phyloP scores from a whole-genome alignment of 2,113 vertebrate species.

The Thalassarche chlororhynchos region DNA sequence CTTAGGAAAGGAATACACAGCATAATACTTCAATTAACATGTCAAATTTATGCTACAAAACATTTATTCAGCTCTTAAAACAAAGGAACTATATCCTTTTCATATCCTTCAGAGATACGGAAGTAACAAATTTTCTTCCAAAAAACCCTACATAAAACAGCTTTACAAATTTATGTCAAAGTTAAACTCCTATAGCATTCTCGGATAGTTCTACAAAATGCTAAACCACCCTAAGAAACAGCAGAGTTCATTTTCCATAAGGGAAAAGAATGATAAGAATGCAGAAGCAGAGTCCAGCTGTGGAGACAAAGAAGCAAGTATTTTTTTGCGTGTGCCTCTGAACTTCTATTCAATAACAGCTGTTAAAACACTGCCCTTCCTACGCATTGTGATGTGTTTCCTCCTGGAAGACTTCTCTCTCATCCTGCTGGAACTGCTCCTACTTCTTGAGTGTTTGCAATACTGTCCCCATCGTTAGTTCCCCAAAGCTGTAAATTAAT shows the following conservation, averaged over 20 bases:
- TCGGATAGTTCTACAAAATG: background rate
- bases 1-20: background rate
- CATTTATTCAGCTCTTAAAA: background rate
- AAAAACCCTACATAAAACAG: background rate
- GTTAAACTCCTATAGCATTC: background rate
- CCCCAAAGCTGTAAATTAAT: background rate
- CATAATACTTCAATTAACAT: background rate
- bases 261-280: background rate
- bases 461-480: rapidly evolving
- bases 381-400: background rate
- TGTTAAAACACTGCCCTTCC: background rate
- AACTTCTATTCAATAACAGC: background rate
- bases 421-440: background rate
- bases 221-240: background rate
- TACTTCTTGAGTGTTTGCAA: background rate
- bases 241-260: background rate
- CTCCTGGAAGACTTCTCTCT: background rate
- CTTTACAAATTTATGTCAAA: background rate
- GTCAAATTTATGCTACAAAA: background rate
- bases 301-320: background rate
- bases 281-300: background rate
- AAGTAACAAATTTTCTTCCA: background rate
- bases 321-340: background rate
- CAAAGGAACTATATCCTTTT: background rate
- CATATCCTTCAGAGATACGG: background rate